Conservation (phyloP, 92 coral and sea anemone genomes). For the Zoanthus sociatus region DNA sequence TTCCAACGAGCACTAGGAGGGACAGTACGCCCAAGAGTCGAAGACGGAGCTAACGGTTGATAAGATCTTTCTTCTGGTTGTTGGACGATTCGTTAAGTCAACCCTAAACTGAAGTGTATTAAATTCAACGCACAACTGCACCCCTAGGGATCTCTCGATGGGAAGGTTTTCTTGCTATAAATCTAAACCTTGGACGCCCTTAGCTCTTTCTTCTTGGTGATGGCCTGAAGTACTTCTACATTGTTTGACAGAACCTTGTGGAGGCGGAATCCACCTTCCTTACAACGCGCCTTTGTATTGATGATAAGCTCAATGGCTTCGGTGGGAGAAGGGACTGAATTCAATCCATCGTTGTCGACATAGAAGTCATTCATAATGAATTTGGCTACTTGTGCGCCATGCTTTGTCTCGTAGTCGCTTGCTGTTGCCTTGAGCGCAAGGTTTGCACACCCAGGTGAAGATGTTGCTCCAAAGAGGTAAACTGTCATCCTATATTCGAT, state of each 20-base stretch:
- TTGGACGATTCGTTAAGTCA: constrained; percentile 35
- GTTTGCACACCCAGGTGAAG: constrained; percentile 37
- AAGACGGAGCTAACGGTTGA: constrained; percentile 42
- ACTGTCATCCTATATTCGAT: constrained; percentile 54
- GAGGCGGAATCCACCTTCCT: constrained; percentile 36
- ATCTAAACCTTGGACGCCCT: constrained; percentile 46
- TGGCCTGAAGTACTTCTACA: constrained; percentile 26
- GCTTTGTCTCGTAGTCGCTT: not conserved
- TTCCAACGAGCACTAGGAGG: too few species aligned
- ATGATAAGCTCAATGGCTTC: constrained; percentile 28
- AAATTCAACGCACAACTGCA: constrained; percentile 53
- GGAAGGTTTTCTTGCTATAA: constrained; percentile 36
- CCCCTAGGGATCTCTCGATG: constrained; percentile 55
- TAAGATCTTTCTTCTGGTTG: constrained; percentile 42
- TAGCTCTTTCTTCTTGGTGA: constrained; percentile 45
- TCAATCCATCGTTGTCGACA: constrained; percentile 33
- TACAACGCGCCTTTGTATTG: constrained; percentile 23
- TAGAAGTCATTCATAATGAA: not conserved
- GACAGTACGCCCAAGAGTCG: not conserved
- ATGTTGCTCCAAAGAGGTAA: constrained; percentile 46
- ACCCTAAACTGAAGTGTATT: constrained; percentile 45
- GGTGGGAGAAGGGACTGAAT: constrained; percentile 2
- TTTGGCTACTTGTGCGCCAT: constrained; percentile 22
- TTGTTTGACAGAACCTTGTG: constrained; percentile 43
- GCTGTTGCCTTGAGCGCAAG: constrained; percentile 39